A percentile compares a stretch with the other conserved stretches of the same genome.
These are phyloP conservation scores for Sebastes wilsoni DNA, from an alignment of 2,797 vertebrate genomes.

Conservation along the genomic window DNA sequence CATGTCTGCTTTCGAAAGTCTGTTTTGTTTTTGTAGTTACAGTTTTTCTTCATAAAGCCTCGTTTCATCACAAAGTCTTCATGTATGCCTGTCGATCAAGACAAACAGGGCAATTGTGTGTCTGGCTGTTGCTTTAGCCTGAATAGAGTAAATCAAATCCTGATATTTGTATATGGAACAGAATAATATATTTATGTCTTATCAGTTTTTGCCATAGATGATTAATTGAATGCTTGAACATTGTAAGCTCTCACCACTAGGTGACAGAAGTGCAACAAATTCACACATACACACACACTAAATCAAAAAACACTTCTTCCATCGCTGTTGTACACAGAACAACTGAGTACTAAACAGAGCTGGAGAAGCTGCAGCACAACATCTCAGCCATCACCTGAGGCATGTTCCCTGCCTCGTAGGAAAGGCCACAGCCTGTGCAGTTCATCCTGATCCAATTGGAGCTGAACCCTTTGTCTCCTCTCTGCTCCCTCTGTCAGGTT, in stretches of 20 bases:
- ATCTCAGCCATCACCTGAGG: conserved; percentile 36
- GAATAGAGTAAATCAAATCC: neutral
- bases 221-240: neutral
- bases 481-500: conserved; percentile 80
- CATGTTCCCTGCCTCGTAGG: conserved; percentile 41
- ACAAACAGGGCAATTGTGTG: neutral
- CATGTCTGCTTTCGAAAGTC: neutral
- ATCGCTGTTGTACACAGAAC: neutral
- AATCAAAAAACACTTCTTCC: neutral
- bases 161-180: neutral
- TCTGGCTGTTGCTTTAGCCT: neutral
- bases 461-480: conserved; percentile 42
- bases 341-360: neutral
- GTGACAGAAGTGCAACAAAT: neutral
- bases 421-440: conserved; percentile 45
- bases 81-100: neutral
- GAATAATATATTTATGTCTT: neutral
- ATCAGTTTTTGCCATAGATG: neutral
- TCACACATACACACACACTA: neutral
- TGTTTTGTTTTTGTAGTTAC: neutral
- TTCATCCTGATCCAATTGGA: conserved; percentile 31
- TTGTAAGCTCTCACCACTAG: neutral
- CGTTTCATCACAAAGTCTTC: neutral
- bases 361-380: neutral
- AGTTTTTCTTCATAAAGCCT: neutral